A percentile compares a stretch with the other conserved stretches of the same genome.
phyloP scores from a whole-genome alignment of 2,888 invertebrate species.

The Biston betularia region DNA sequence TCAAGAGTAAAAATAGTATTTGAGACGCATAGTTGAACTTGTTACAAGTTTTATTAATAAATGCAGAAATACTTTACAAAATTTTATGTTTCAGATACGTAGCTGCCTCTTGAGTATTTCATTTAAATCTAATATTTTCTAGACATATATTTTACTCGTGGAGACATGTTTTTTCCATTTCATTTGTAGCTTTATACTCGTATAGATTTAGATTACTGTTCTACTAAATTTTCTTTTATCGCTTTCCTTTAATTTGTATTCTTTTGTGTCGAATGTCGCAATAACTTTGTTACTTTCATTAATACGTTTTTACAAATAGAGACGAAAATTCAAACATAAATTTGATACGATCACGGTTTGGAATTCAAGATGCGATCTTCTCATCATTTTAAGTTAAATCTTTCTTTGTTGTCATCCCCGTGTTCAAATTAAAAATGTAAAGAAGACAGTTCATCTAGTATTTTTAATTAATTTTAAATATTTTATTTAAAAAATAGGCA shows the following conservation, averaged over 20 bases:
- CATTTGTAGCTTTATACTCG: slow-evolving; percentile 46
- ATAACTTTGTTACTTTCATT: neutral
- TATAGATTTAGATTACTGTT: slow-evolving; percentile 49
- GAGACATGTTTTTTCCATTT: slow-evolving; percentile 36
- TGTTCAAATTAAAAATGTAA: no score
- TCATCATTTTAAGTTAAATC: no score
- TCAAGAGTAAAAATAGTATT: slow-evolving; percentile 31
- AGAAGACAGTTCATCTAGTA: no score
- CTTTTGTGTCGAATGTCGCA: neutral
- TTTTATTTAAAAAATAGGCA: no score
- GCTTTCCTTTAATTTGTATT: slow-evolving; percentile 13
- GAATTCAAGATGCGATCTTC: no score
- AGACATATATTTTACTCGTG: slow-evolving; percentile 45
- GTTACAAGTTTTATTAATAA: slow-evolving; percentile 39
- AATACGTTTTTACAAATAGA: no score
- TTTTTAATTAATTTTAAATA: no score
- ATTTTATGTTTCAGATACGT: slow-evolving; percentile 79
- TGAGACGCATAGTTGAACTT: slow-evolving; percentile 53
- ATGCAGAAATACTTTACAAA: slow-evolving; percentile 63
- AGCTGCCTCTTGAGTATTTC: slow-evolving; percentile 48
- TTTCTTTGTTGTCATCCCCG: no score
- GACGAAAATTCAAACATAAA: no score
- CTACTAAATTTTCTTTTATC: slow-evolving; percentile 33
- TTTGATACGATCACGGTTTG: no score
- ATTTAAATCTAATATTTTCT: slow-evolving; percentile 45